Percentiles rank a stretch among this genome's conserved stretches.
Evolutionary conservation across 2,113 vertebrate species (phyloP).

Genomic region (Phasianus colchicus): DNA sequence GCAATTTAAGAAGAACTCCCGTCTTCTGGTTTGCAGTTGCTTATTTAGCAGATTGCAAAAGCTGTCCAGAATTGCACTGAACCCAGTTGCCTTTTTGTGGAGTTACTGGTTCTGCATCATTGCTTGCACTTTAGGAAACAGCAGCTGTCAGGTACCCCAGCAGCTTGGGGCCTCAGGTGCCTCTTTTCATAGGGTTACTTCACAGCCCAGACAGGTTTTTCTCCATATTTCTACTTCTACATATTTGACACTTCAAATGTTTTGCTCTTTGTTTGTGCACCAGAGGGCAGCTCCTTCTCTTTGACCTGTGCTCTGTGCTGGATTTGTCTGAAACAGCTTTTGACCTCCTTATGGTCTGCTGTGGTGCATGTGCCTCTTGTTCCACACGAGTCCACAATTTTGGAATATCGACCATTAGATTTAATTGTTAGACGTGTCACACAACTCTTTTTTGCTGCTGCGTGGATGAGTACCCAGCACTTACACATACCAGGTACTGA

Average conservation of each 20-base stretch:
- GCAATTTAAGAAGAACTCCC: background rate
- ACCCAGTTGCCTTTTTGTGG: background rate
- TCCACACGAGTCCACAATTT: background rate
- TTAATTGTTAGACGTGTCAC: accelerated
- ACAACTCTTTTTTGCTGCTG: background rate
- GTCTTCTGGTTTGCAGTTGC: background rate
- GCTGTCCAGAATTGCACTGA: background rate
- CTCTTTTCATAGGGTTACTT: background rate
- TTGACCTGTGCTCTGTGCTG: background rate
- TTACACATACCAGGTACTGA: accelerated
- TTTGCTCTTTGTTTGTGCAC: background rate
- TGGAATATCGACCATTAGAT: background rate
- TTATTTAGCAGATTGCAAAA: background rate
- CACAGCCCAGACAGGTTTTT: background rate
- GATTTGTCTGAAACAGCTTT: too few species aligned
- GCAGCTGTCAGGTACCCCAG: accelerated
- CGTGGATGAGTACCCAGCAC: background rate
- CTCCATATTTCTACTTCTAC: background rate
- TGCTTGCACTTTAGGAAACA: accelerated
- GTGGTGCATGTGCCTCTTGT: accelerated
- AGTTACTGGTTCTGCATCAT: background rate
- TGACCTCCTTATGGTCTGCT: background rate
- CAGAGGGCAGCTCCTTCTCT: background rate
- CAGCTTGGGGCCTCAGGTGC: background rate
- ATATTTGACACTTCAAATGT: accelerated